Evolutionary conservation across 2,888 invertebrate species (phyloP), one percentile per base, ranked within the genome.

Genomic region (Netelia inedita): DNA sequence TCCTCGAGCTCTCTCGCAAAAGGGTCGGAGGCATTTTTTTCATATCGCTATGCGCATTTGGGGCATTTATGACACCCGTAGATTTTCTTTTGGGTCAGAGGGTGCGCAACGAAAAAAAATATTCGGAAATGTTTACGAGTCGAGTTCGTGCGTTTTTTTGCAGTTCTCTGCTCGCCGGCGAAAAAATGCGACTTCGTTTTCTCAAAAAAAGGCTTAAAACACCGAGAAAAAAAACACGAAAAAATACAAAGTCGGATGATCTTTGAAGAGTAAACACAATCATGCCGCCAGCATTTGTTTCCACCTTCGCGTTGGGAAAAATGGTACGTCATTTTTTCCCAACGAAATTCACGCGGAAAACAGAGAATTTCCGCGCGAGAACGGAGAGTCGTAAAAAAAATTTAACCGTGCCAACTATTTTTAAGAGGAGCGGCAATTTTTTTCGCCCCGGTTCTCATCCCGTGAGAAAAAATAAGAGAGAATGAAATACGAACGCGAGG

Each of bases 211-310:
- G 76, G 28, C n/a, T 84, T 73, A 78, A 81, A 81, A 80, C 46
- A 21, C 5, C 66, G 63, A 59, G 75, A 71, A 83, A 83, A 55
- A 75, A 16, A 53, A 19, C 3, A 8, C 14, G 72, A 10, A 76
- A 84, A 80, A 76, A 84, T 76, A 68, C 55, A 63, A 69, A 68
- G 19, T 16, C 61, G 80, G 72, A 81, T 76, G 61, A 81, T 81
- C 76, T 81, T 73, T 28, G 69, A 61, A 80, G 76, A 78, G 73
- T 78, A 84, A 84, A 81, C 80, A 73, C 73, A 69, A 84, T 84
- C 43, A 81, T 84, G 61, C 61, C 73, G 84, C 55, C 69, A 53
- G 53, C 61, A 55, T 41, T 57, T 66, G n/a, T 80, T 81, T 81
- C 81, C 75, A 14, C 50, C 72, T 9, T 61, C 11, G 66, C 9